Evolutionary conservation across 2,113 vertebrate species (phyloP).

Genomic region (Gnathonemus echidnorhynchus): DNA sequence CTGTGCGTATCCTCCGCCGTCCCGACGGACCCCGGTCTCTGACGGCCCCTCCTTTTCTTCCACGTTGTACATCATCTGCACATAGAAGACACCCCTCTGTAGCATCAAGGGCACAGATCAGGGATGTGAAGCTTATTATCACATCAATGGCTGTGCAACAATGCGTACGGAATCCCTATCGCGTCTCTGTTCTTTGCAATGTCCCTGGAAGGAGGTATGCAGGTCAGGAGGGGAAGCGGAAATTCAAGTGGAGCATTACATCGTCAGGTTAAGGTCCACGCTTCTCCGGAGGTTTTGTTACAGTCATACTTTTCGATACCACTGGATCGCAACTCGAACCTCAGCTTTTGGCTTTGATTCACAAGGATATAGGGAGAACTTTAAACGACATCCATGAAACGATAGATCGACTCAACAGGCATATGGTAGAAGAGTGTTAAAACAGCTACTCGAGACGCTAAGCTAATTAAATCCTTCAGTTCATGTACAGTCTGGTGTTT

Average conservation of each 20-base stretch:
- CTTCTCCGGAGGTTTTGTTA: constrained; percentile 34
- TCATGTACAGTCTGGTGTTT: background rate
- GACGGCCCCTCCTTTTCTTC: constrained; percentile 61
- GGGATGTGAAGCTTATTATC: background rate
- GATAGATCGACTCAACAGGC: background rate
- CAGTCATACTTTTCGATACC: background rate
- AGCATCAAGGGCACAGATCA: background rate
- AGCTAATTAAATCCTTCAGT: background rate
- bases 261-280: constrained; percentile 13
- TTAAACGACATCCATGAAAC: background rate
- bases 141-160: background rate
- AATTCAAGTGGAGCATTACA: background rate
- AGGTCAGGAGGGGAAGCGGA: background rate
- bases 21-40: constrained; percentile 63
- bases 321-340: constrained; percentile 33
- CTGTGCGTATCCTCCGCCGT: constrained; percentile 71
- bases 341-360: constrained; percentile 21
- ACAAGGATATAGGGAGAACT: background rate
- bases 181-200: background rate
- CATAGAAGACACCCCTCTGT: constrained; percentile 43
- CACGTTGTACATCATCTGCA: constrained; percentile 72
- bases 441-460: background rate
- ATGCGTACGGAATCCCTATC: background rate
- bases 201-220: background rate
- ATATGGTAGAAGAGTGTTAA: background rate